Evolutionary conservation across 2,888 invertebrate species (phyloP), one percentile per base, ranked within the genome.

Genomic region (Epinotia ramella): DNA sequence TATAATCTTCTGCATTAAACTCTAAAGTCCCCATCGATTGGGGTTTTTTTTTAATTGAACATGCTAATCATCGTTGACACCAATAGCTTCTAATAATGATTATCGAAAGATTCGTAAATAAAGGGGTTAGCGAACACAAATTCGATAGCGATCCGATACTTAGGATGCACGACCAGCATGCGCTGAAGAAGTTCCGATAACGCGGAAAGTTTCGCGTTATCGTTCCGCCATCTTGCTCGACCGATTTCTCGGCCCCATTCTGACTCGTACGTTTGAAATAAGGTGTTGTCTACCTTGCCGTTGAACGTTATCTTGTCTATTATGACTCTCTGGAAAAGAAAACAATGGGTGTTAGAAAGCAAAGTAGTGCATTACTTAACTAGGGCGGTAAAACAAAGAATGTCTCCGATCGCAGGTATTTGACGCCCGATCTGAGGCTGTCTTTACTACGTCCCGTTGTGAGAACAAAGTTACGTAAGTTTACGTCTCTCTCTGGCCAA

Each of bases 101-200:
- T 28, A 46, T 68, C 62, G 62, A 64, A 77, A 18, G 44, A 65
- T 60, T 83, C 72, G 24, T 82, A 82, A 73, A 89, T 80, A 79
- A 91, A 91, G 12, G 84, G 81, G 73, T 86, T 80, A 0, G 81
- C 79, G 24, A 79, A 85, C 13, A 87, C 87, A 77, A 84, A 87
- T 70, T 87, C 87, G 46, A 91, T 88, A 12, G 86, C 77, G 28
- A 88, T 11, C 63, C 92, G 84, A 3, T 77, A 7, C 0, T 77
- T 78, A 0, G 92, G 91, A 68, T 89, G 79, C 20, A 91, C 59
- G 0, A 75, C 66, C 76, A 92, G 80, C 90, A 92, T 92, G 77
- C 86, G 76, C 28, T 84, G 69, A 62, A 92, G 78, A 57, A 91
- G 77, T 0, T 40, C 67, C 12, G 73, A 16, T 4, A 91, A 77